Evolutionary conservation across 2,888 invertebrate genomes (phyloP), one percentile per base, ranked within the genome.

Genomic region (Bimastos eiseni): DNA sequence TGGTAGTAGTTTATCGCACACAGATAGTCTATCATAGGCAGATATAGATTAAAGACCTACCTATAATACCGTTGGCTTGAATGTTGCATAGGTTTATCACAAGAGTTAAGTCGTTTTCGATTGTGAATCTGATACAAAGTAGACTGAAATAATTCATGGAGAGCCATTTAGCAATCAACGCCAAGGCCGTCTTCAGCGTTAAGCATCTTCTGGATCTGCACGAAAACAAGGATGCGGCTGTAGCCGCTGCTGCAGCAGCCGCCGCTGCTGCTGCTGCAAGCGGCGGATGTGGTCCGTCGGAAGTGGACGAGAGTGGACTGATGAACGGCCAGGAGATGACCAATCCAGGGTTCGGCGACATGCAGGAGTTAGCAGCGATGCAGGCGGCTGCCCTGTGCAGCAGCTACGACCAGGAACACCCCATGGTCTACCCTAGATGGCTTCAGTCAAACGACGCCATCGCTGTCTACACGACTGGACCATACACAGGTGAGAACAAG

Each of bases 181-280:
- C 90, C 33, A 89, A 89, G 55, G 33, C 90, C 44, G 55, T 89
- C 49, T 89, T 89, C 90, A 89, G 90, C 90, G 90, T 89, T 70
- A 89, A 89, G 37, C 44, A 89, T 55, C 90, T 89, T 33, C 90
- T 89, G 44, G 90, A 89, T 70, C 90, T 89, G 33, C 90, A 89
- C 30, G 90, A 89, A 30, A 89, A 89, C 21, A 89, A 89, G 37
- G 90, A 89, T 37, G 34, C 86, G 3, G 86, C 86, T 19, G 86
- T 37, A 34, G 86, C 86, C 8, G 84, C 84, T 36, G 84, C 84
- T 21, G 84, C 84, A 2, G 84, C 83, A 4, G 84, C 84, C 5
- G 84, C 84, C 5, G 84, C 84, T 84, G 84, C 86, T 36, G 86
- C 86, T 8, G 86, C 86, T 0, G 86, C 36, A 21, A 37, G 86